These are phyloP conservation scores for Apogon hyalosoma DNA, from an alignment of 2,797 vertebrate genomes.

Conservation along the genomic window DNA sequence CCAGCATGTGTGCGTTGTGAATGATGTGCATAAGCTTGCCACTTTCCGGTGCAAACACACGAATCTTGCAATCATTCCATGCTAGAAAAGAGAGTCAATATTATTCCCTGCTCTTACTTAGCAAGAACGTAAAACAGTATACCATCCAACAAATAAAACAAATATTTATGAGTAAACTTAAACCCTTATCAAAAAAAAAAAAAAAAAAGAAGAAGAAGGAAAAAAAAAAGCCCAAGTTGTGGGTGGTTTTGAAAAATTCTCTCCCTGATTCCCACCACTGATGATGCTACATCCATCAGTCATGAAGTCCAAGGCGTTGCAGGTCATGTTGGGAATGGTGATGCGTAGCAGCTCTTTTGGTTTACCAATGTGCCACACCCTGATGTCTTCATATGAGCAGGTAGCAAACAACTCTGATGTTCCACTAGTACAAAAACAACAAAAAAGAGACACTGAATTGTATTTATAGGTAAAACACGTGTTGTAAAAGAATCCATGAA, in stretches of 20 bases:
- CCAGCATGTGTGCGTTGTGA: slow-evolving; percentile 86
- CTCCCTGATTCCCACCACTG: slow-evolving; percentile 84
- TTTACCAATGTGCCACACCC: slow-evolving; percentile 88
- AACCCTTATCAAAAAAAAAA: neutral
- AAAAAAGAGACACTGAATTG: neutral
- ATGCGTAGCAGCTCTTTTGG: slow-evolving; percentile 89
- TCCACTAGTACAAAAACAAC: slow-evolving; percentile 76
- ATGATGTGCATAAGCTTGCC: slow-evolving; percentile 84
- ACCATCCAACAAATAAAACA: neutral
- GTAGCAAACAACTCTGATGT: slow-evolving; percentile 90
- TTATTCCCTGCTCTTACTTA: neutral
- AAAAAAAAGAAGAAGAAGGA: neutral
- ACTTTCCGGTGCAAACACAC: slow-evolving; percentile 86
- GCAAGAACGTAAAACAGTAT: neutral
- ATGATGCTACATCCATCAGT: slow-evolving; percentile 89
- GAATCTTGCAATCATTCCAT: slow-evolving; percentile 91
- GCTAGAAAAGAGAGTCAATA: slow-evolving; percentile 72
- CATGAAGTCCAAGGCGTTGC: slow-evolving; percentile 88
- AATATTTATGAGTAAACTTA: neutral
- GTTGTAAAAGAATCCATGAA: no score
- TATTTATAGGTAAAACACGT: neutral
- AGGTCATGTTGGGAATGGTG: slow-evolving; percentile 87
- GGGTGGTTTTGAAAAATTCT: neutral
- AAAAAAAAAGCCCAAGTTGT: neutral
- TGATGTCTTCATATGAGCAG: slow-evolving; percentile 89